Percentiles rank a stretch among this genome's conserved stretches.
These are phyloP conservation scores for Zaprionus gabonicus DNA, from an alignment of 1,140 invertebrate species.

Conservation along the genomic window DNA sequence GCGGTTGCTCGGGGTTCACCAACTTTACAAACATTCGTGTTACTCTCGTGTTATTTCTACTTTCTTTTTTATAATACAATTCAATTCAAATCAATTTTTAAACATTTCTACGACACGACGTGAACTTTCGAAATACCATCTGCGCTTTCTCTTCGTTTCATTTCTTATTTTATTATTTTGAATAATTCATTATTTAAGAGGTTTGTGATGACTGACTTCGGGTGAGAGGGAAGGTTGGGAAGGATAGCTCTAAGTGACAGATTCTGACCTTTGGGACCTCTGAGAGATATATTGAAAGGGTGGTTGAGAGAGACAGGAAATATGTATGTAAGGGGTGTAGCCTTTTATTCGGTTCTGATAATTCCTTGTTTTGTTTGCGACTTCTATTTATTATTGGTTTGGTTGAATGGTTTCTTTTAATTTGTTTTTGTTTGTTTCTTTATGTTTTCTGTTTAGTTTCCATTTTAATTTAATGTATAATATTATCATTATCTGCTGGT, in stretches of 20 bases:
- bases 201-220: conserved; percentile 36
- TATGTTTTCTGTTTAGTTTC: conserved; percentile 32
- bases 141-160: conserved; percentile 49
- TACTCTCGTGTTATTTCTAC: conserved; percentile 24
- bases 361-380: conserved; percentile 16
- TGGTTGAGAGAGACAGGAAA: conserved; percentile 10
- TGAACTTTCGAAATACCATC: conserved; percentile 66
- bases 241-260: conserved; percentile 25
- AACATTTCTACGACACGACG: conserved; percentile 72
- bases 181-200: conserved; percentile 46
- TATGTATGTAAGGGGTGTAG: conserved; percentile 24
- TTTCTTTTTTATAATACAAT: conserved; percentile 63
- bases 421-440: conserved; percentile 4
- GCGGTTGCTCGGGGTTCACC: conserved; percentile 26
- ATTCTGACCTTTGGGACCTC: neutral
- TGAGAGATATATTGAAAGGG: conserved; percentile 8
- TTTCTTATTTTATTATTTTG: conserved; percentile 40
- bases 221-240: neutral
- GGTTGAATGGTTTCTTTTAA: conserved; percentile 30
- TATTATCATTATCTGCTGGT: conserved; percentile 66
- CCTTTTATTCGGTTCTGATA: conserved; percentile 17
- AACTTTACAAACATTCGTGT: conserved; percentile 56
- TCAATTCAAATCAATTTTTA: conserved; percentile 50
- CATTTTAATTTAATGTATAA: conserved; percentile 69
- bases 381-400: conserved; percentile 50